Percentiles rank a stretch among this genome's conserved stretches.
Evolutionary conservation across 2,888 invertebrate genomes (phyloP).

Genomic region (Acleris literana): DNA sequence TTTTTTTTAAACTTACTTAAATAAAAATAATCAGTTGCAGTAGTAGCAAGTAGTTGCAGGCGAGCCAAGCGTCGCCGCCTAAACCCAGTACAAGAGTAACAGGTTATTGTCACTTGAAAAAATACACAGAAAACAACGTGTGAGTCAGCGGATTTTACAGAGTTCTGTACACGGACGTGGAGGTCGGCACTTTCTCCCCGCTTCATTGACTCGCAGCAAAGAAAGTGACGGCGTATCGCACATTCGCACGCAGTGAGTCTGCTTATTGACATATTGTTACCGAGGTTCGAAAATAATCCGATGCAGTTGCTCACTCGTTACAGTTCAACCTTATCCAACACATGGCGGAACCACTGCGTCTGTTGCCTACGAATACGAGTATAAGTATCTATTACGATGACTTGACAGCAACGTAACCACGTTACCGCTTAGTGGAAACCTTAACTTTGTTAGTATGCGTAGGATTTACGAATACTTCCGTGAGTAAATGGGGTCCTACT

Average conservation of each 20-base stretch:
- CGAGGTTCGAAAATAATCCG: constrained; percentile 31
- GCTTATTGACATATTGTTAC: constrained; percentile 39
- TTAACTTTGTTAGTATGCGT: background rate
- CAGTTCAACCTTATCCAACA: constrained; percentile 20
- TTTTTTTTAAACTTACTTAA: too few species aligned
- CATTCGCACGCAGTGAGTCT: constrained; percentile 51
- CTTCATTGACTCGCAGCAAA: constrained; percentile 81
- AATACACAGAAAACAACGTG: constrained; percentile 36
- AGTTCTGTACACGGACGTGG: constrained; percentile 72
- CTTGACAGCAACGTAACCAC: background rate
- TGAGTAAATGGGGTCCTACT: too few species aligned
- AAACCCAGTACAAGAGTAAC: background rate
- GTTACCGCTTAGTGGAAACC: background rate
- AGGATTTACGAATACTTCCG: too few species aligned
- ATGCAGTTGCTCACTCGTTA: constrained; percentile 23
- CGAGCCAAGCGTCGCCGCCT: too few species aligned
- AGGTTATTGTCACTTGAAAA: background rate
- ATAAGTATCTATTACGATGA: background rate
- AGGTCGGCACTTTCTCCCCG: constrained; percentile 80
- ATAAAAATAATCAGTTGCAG: too few species aligned
- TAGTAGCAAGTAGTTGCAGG: too few species aligned
- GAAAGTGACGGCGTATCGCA: constrained; percentile 75
- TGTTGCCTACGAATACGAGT: background rate
- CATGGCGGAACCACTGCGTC: constrained; percentile 15
- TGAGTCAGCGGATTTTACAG: constrained; percentile 78